A percentile compares a stretch with the other conserved stretches of the same genome.
phyloP scores from a whole-genome alignment of 53 echinoderm and acorn worm species.

The Holothuria leucospilota region DNA sequence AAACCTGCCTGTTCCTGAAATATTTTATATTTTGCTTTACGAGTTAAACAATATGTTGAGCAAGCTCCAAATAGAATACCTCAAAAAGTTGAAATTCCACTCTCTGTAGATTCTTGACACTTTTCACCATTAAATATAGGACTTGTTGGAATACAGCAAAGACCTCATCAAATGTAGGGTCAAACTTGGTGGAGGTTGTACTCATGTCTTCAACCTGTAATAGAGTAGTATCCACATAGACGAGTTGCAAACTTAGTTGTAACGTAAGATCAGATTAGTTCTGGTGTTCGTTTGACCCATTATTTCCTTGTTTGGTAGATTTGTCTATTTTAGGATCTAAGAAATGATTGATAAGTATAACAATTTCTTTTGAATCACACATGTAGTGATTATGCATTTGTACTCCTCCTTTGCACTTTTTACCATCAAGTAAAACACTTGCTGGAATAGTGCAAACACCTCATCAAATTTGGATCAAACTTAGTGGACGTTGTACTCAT shows the following conservation, averaged over 20 bases:
- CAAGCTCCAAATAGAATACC: background rate
- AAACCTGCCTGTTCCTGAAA: too few relatives aligned
- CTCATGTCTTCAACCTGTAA: slow-evolving; percentile 78
- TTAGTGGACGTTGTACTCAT: slow-evolving; percentile 71
- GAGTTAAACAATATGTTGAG: too few relatives aligned
- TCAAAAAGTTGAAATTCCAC: slow-evolving; percentile 80
- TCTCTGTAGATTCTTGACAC: slow-evolving; percentile 68
- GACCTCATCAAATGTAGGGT: slow-evolving; percentile 76
- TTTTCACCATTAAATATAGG: slow-evolving; percentile 77
- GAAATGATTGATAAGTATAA: too few relatives aligned
- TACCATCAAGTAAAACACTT: slow-evolving; percentile 78
- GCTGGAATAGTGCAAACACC: slow-evolving; percentile 63
- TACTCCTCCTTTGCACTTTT: slow-evolving; percentile 60
- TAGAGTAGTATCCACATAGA: background rate
- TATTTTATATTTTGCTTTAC: too few relatives aligned
- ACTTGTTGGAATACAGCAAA: slow-evolving; percentile 70
- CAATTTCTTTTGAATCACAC: too few relatives aligned
- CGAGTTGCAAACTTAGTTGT: background rate
- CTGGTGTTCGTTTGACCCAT: too few relatives aligned
- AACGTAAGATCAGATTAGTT: too few relatives aligned
- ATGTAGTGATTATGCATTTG: too few relatives aligned
- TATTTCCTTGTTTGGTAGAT: too few relatives aligned
- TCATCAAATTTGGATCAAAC: slow-evolving; percentile 84
- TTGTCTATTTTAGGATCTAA: too few relatives aligned
- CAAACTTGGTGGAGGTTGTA: slow-evolving; percentile 73